phyloP scores from a whole-genome alignment of 2,797 vertebrate species.

The Basileuterus tristriatus region DNA sequence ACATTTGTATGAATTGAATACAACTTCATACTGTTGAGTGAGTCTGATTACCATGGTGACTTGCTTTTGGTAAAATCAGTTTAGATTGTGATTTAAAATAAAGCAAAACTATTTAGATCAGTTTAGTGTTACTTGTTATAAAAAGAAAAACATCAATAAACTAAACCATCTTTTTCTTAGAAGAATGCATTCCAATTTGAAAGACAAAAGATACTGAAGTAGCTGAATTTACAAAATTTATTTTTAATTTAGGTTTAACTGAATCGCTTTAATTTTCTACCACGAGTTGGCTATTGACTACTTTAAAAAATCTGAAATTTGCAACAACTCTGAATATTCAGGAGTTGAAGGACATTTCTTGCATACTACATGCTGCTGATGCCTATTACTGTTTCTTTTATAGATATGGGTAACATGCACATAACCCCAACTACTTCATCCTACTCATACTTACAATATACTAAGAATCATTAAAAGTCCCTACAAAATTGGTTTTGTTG shows the following conservation, averaged over 20 bases:
- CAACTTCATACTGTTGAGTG: background rate
- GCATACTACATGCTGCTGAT: background rate
- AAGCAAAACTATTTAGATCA: background rate
- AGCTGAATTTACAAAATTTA: background rate
- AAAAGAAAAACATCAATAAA: background rate
- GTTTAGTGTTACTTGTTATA: background rate
- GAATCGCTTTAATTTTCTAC: background rate
- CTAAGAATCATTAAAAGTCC: background rate
- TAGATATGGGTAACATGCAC: background rate
- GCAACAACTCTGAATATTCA: background rate
- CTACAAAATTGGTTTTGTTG: background rate
- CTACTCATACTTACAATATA: background rate
- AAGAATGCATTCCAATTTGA: background rate
- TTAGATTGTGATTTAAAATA: background rate
- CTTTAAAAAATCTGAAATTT: background rate
- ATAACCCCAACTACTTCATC: background rate
- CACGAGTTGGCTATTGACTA: background rate
- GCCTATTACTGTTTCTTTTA: background rate
- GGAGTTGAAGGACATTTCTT: background rate
- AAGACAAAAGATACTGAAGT: background rate
- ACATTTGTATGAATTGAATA: background rate
- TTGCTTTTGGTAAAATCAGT: slow-evolving; percentile 21
- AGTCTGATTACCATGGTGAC: background rate
- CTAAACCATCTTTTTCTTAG: background rate
- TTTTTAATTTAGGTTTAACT: background rate